Evolutionary conservation across 2,888 invertebrate species (phyloP).

Genomic region (Escarpia spicata): DNA sequence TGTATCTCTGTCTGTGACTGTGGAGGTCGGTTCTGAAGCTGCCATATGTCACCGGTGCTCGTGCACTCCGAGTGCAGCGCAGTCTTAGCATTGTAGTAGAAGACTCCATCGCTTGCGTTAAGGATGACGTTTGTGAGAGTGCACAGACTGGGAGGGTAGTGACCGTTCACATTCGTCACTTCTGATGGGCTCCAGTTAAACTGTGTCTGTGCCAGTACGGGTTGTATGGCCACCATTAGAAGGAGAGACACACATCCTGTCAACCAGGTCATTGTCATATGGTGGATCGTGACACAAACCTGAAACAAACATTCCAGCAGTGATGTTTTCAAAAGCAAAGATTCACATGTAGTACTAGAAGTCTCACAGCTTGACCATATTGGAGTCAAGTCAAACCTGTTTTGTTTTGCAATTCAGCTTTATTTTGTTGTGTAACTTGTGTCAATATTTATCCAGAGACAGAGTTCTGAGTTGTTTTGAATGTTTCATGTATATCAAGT

Average conservation of each 20-base stretch:
- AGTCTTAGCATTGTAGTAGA: conserved; percentile 22
- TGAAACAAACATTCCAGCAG: background rate
- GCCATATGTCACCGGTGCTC: conserved; percentile 17
- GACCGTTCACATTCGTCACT: background rate
- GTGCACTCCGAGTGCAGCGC: background rate
- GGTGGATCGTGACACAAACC: background rate
- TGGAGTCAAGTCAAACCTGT: no score
- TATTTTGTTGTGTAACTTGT: no score
- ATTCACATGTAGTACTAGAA: no score
- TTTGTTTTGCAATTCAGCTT: no score
- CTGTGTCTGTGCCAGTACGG: background rate
- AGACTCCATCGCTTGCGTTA: conserved; percentile 17
- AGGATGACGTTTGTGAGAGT: conserved; percentile 31
- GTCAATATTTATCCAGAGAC: no score
- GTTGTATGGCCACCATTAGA: background rate
- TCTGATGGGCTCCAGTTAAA: background rate
- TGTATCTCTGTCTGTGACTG: conserved; percentile 26
- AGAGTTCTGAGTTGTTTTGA: no score
- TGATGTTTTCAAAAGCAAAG: background rate
- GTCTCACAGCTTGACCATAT: no score
- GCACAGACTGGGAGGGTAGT: conserved; percentile 33
- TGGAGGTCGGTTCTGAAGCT: conserved; percentile 17
- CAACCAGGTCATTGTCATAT: background rate
- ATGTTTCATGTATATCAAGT: no score
- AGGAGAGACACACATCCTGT: background rate